Conservation (phyloP, 2,113 vertebrate genomes). For the Miniopterus natalensis region DNA sequence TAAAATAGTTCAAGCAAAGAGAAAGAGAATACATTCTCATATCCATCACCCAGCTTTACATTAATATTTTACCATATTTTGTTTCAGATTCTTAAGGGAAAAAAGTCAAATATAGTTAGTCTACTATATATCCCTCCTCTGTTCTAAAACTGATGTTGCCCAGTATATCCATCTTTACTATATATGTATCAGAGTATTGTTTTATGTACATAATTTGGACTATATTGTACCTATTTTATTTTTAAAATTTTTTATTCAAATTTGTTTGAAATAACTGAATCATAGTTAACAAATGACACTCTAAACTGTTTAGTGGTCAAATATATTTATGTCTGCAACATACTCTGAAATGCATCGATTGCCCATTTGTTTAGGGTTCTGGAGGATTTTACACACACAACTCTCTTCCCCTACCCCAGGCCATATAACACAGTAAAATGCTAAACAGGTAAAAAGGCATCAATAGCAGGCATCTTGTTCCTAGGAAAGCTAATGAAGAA, state of each 20-base stretch:
- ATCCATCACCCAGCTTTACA: neutral
- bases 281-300: neutral
- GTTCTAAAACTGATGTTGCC: neutral
- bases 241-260: slow-evolving; percentile 15
- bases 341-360: neutral
- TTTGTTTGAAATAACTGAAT: slow-evolving; percentile 31
- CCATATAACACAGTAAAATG: neutral
- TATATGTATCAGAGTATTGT: neutral
- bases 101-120: neutral
- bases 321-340: neutral
- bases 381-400: neutral
- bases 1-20: neutral
- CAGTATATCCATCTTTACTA: neutral
- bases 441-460: neutral
- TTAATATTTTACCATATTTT: slow-evolving; percentile 21
- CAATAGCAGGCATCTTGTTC: neutral
- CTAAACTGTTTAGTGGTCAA: slow-evolving; percentile 8
- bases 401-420: neutral
- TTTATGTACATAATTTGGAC: neutral
- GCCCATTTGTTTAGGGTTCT: neutral
- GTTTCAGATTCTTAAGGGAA: neutral
- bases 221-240: neutral
- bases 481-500: slow-evolving; percentile 6
- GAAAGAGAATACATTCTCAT: neutral
- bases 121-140: neutral